These are phyloP conservation scores for Montipora capitata DNA, from an alignment of 92 coral and sea anemone species.

Conservation along the genomic window DNA sequence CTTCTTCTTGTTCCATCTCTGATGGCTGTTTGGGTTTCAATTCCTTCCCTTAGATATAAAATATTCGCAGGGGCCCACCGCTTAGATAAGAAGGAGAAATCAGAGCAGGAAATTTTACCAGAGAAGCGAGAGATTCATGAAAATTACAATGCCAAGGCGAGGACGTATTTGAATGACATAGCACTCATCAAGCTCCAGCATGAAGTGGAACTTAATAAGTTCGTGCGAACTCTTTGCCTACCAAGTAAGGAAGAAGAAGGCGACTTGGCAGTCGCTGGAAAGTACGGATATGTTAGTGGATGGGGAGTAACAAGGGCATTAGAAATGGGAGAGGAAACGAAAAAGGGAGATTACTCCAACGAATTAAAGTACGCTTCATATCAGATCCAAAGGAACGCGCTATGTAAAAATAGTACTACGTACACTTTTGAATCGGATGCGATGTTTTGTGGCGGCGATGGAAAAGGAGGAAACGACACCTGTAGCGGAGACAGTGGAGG, in stretches of 20 bases:
- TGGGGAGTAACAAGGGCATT: slow-evolving; percentile 80
- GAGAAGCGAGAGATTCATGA: slow-evolving; percentile 62
- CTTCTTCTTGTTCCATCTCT: too few relatives aligned
- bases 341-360: background rate
- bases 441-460: slow-evolving; percentile 83
- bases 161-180: slow-evolving; percentile 65
- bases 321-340: background rate
- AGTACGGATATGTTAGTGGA: slow-evolving; percentile 73
- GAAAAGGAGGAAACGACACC: slow-evolving; percentile 83
- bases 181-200: slow-evolving; percentile 70
- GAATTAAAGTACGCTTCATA: slow-evolving; percentile 26
- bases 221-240: slow-evolving; percentile 80
- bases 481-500: slow-evolving; percentile 83
- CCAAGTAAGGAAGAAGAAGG: slow-evolving; percentile 53
- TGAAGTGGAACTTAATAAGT: slow-evolving; percentile 53
- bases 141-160: slow-evolving; percentile 21
- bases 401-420: background rate
- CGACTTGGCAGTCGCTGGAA: slow-evolving; percentile 38
- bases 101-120: slow-evolving; percentile 31
- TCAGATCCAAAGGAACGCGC: slow-evolving; percentile 24
- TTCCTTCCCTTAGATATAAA: slow-evolving; percentile 27
- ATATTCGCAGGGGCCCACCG: slow-evolving; percentile 73
- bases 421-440: slow-evolving; percentile 37
- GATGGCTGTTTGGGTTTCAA: too few relatives aligned
- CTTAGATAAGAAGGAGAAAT: slow-evolving; percentile 10